A percentile compares a stretch with the other conserved stretches of the same genome.
These are phyloP conservation scores for Odontomachus brunneus DNA, from an alignment of 1,140 invertebrate genomes.

Conservation along the genomic window DNA sequence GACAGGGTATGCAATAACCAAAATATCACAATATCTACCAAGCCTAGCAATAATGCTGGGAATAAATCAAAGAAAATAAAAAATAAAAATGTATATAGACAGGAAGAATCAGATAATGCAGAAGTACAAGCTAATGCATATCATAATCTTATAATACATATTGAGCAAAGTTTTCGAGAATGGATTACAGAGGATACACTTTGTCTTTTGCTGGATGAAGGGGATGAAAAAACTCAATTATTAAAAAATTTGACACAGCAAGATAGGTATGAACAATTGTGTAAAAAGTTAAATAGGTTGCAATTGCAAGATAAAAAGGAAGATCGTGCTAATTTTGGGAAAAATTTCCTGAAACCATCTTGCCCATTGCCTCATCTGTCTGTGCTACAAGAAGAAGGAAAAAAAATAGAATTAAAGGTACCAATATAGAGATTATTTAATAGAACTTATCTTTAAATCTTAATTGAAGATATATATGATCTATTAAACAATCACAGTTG, in stretches of 20 bases:
- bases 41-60: background rate
- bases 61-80: slow-evolving; percentile 7
- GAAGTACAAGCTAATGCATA: slow-evolving; percentile 40
- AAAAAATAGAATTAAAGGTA: slow-evolving; percentile 82
- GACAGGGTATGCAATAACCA: background rate
- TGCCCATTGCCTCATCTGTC: slow-evolving; percentile 81
- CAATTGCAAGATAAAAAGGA: slow-evolving; percentile 77
- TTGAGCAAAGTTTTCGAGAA: slow-evolving; percentile 82
- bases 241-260: slow-evolving; percentile 74
- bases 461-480: background rate
- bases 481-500: slow-evolving; percentile 21
- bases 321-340: slow-evolving; percentile 62
- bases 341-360: slow-evolving; percentile 79
- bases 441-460: slow-evolving; percentile 35
- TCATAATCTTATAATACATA: slow-evolving; percentile 65
- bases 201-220: slow-evolving; percentile 79
- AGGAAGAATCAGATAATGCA: slow-evolving; percentile 46
- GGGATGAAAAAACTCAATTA: slow-evolving; percentile 75
- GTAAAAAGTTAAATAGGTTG: slow-evolving; percentile 79
- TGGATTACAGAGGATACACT: slow-evolving; percentile 84
- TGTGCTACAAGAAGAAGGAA: slow-evolving; percentile 80
- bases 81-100: slow-evolving; percentile 42
- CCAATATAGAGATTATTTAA: no score
- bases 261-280: slow-evolving; percentile 79
- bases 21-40: background rate